Conservation (phyloP, 2,113 vertebrate species). For the Danio rerio region DNA sequence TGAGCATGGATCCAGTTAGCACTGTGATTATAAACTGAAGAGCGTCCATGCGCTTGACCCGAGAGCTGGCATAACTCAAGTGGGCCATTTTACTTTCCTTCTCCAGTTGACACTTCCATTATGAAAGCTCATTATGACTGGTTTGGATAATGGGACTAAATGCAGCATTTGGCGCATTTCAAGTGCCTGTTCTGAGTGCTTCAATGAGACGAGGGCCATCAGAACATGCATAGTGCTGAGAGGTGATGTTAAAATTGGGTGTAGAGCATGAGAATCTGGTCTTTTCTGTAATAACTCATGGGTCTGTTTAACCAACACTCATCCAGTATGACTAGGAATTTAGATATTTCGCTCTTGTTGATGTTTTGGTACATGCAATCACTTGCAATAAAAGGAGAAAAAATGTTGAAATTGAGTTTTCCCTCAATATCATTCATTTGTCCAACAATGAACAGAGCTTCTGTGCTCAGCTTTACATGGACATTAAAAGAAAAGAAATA, state of each 20-base stretch:
- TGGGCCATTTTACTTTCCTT: slow-evolving; percentile 5
- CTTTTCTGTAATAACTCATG: not conserved
- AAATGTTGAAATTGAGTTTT: not conserved
- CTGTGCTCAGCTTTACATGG: not conserved
- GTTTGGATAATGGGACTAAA: slow-evolving; percentile 18
- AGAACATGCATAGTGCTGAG: not conserved
- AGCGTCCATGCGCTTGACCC: slow-evolving; percentile 15
- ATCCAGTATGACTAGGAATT: not conserved
- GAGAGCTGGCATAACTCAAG: slow-evolving; percentile 1
- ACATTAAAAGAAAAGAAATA: not conserved
- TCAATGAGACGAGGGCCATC: slow-evolving; percentile 1
- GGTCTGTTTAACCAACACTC: not conserved
- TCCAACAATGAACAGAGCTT: not conserved
- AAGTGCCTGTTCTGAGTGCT: not conserved
- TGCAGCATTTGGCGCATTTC: not conserved
- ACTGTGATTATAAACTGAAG: slow-evolving; percentile 22
- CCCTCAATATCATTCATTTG: not conserved
- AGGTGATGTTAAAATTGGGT: not conserved
- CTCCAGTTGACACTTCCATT: slow-evolving; percentile 2
- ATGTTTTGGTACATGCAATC: not conserved
- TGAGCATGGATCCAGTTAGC: not conserved
- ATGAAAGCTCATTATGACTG: slow-evolving; percentile 20
- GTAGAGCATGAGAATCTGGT: not conserved
- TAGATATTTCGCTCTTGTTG: not conserved
- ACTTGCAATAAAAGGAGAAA: not conserved